Evolutionary conservation across 2,113 vertebrate species (phyloP).

Genomic region (Martes martes): DNA sequence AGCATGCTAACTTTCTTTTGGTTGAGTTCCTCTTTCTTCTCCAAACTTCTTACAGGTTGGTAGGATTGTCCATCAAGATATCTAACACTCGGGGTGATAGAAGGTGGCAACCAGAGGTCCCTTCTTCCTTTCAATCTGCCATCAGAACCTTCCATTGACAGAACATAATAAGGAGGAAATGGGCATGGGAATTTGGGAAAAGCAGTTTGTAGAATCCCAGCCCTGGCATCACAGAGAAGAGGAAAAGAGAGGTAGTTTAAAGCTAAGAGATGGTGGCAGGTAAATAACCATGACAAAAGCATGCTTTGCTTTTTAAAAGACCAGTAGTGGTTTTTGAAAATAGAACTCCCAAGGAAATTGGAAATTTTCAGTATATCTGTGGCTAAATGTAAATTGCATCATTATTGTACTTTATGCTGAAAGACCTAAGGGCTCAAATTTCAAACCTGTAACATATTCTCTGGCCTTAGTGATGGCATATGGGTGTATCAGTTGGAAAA

Average conservation of each 20-base stretch:
- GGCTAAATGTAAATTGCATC: constrained; percentile 41
- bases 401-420: constrained; percentile 6
- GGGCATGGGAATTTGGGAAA: background rate
- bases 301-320: constrained; percentile 26
- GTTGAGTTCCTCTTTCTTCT: constrained; percentile 11
- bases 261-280: background rate
- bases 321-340: constrained; percentile 50
- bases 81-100: background rate
- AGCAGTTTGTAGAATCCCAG: background rate
- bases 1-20: background rate
- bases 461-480: constrained; percentile 22
- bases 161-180: background rate
- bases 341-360: constrained; percentile 42
- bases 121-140: background rate
- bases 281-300: constrained; percentile 9
- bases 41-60: background rate
- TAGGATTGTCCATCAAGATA: background rate
- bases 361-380: constrained; percentile 25
- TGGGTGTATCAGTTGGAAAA: constrained; percentile 27
- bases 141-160: background rate
- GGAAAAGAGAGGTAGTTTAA: background rate
- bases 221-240: background rate
- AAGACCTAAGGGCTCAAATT: constrained; percentile 37
- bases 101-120: background rate
- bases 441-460: constrained; percentile 38